These are phyloP conservation scores for Scylla paramamosain DNA, from an alignment of 1,140 invertebrate species.

Conservation along the genomic window DNA sequence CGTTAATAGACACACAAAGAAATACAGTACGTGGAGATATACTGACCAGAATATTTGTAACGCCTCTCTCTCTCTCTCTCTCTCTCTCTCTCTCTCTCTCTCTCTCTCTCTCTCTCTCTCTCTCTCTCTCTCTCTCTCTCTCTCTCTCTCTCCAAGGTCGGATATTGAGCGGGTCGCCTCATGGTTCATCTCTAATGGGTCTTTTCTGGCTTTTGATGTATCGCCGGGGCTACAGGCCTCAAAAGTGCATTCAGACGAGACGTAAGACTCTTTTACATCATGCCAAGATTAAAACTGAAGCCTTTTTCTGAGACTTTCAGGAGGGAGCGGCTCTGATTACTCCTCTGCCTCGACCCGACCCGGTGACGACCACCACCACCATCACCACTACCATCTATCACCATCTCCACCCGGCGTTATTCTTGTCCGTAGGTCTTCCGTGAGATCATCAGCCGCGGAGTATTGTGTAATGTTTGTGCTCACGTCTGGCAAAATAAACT, in stretches of 20 bases:
- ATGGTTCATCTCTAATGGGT: neutral
- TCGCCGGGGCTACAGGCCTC: neutral
- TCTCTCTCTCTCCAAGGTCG: neutral
- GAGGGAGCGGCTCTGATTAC: neutral
- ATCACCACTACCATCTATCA: too few relatives aligned
- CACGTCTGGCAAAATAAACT: neutral
- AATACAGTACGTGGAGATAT: too few relatives aligned
- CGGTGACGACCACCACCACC: too few relatives aligned
- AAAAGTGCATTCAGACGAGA: neutral
- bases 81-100: neutral
- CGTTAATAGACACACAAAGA: too few relatives aligned
- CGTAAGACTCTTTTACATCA: neutral
- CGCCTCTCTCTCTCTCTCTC: neutral
- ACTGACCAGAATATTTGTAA: too few relatives aligned
- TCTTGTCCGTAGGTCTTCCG: too few relatives aligned
- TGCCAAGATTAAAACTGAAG: neutral
- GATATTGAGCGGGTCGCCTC: neutral
- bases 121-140: slow-evolving; percentile 7
- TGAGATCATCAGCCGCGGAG: too few relatives aligned
- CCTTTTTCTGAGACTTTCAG: neutral
- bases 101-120: neutral
- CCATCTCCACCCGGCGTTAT: too few relatives aligned
- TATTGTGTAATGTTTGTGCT: neutral
- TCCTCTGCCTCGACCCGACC: too few relatives aligned
- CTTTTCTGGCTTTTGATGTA: neutral